Conservation (phyloP, 2,888 invertebrate genomes). For the Plebejus melissa region DNA sequence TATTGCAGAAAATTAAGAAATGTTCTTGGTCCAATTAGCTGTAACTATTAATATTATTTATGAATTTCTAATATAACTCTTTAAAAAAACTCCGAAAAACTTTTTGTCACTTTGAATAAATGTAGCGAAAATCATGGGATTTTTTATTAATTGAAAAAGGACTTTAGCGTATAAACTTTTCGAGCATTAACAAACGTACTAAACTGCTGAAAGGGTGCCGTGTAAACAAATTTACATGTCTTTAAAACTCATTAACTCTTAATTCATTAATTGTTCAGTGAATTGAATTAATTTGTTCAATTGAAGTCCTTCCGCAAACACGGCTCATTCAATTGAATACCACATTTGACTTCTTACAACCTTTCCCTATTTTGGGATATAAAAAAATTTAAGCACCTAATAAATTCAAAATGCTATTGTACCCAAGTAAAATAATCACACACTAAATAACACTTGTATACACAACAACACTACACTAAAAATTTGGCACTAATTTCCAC, state of each 20-base stretch:
- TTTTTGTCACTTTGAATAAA: too few species aligned
- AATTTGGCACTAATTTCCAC: slow-evolving; percentile 25
- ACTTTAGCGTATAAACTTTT: too few species aligned
- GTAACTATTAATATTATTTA: too few species aligned
- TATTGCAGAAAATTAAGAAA: too few species aligned
- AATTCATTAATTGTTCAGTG: background rate
- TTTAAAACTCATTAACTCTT: background rate
- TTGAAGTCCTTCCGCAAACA: background rate
- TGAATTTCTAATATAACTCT: too few species aligned
- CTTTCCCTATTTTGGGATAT: background rate
- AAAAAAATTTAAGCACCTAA: background rate
- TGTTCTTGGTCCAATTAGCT: too few species aligned
- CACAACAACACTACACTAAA: slow-evolving; percentile 5
- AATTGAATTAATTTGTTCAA: background rate
- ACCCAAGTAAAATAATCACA: slow-evolving; percentile 21
- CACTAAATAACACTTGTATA: slow-evolving; percentile 11
- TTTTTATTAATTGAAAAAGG: too few species aligned
- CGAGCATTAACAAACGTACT: too few species aligned
- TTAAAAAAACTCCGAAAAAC: too few species aligned
- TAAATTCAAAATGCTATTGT: slow-evolving; percentile 8
- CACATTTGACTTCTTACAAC: background rate
- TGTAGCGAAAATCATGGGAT: too few species aligned
- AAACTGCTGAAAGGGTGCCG: too few species aligned
- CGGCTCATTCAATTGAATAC: background rate
- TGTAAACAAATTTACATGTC: background rate